These are phyloP conservation scores for Orchestes rusci DNA, from an alignment of 2,888 invertebrate genomes.

Conservation along the genomic window DNA sequence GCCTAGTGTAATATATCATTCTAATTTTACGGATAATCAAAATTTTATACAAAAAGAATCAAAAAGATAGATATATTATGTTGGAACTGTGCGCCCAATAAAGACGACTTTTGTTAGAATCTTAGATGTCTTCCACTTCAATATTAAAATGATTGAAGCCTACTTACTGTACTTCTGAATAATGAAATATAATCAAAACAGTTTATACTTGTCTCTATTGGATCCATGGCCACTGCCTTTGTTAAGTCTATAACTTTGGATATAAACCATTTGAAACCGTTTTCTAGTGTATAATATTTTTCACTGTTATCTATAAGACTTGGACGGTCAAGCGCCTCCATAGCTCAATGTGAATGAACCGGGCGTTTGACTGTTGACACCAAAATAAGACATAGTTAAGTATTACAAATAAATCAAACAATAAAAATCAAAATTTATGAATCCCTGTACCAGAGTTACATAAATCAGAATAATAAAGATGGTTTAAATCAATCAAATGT, in stretches of 20 bases:
- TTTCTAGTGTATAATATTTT: slow-evolving; percentile 17
- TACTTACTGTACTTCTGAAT: too few species aligned
- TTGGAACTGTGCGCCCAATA: slow-evolving; percentile 5
- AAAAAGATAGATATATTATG: slow-evolving; percentile 16
- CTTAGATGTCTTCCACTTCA: background rate
- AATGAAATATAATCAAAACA: too few species aligned
- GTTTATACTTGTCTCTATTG: too few species aligned
- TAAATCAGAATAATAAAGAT: slow-evolving; percentile 20
- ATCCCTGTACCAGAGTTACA: slow-evolving; percentile 22
- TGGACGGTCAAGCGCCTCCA: slow-evolving; percentile 1
- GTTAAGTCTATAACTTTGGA: slow-evolving; percentile 14
- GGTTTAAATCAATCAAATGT: slow-evolving; percentile 10
- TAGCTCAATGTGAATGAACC: background rate
- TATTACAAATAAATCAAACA: slow-evolving; percentile 21
- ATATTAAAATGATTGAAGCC: too few species aligned
- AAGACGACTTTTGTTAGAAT: background rate
- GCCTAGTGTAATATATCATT: slow-evolving; percentile 20
- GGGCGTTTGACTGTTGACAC: too few species aligned
- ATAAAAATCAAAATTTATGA: slow-evolving; percentile 20
- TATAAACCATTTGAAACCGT: slow-evolving; percentile 15
- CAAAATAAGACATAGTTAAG: slow-evolving; percentile 20
- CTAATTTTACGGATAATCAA: slow-evolving; percentile 21
- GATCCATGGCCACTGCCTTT: slow-evolving; percentile 16
- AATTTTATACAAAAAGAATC: slow-evolving; percentile 21
- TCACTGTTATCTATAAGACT: slow-evolving; percentile 19